Conservation (phyloP, 2,888 invertebrate species). For the Meteorus colon region DNA sequence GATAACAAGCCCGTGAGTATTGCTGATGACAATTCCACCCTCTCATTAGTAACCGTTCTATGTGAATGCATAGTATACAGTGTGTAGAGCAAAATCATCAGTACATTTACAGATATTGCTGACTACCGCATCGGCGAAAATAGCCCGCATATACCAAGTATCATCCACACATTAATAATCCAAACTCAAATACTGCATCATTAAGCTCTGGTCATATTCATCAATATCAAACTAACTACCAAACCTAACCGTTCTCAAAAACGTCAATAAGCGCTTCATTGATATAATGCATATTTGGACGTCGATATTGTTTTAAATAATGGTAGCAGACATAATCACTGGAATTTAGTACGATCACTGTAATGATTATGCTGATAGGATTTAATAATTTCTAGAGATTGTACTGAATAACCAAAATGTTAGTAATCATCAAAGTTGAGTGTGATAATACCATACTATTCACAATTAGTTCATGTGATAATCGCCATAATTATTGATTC, state of each 20-base stretch:
- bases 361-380: not conserved
- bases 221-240: not conserved
- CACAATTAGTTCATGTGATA: too few species aligned
- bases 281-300: not conserved
- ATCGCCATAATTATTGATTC: too few species aligned
- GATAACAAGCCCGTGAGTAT: not conserved
- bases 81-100: not conserved
- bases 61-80: not conserved
- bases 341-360: not conserved
- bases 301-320: not conserved
- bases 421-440: too few species aligned
- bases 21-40: not conserved
- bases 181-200: constrained; percentile 2
- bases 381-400: not conserved
- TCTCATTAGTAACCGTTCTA: constrained; percentile 27
- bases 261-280: not conserved
- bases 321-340: not conserved
- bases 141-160: not conserved
- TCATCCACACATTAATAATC: not conserved
- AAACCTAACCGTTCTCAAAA: not conserved
- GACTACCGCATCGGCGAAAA: not conserved
- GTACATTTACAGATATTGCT: constrained; percentile 7
- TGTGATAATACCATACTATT: too few species aligned
- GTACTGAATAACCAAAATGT: too few species aligned
- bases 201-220: constrained; percentile 2